Evolutionary conservation across 2,888 invertebrate genomes (phyloP), one percentile per base, ranked within the genome.

Genomic region (Micoletzkya japonica): DNA sequence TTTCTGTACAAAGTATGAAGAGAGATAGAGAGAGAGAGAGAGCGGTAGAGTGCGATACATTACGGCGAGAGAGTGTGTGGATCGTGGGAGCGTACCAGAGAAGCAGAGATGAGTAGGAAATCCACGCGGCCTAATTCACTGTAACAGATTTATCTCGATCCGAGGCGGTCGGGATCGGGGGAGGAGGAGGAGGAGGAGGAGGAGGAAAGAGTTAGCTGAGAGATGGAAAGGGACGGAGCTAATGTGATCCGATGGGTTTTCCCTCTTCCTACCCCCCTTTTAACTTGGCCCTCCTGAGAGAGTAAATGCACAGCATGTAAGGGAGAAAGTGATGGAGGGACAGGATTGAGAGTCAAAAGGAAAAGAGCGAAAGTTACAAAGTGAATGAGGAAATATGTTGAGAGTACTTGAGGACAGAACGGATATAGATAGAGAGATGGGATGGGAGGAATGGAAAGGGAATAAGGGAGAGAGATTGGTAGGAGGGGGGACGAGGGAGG

Each of bases 71-170:
- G 28, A 59, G 30, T 54, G 24, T 10, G 24, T 14, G 26, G 54
- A 24, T 54, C 26, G n/a, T 54, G 54, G 24, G 26, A 54, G 54
- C 10, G 14, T 10, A 14, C 10, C 10, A 44, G 44, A 44, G 10
- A 44, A 44, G 44, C 10, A 44, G 44, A 44, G 44, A 24, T 24
- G 24, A 52, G 39, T 66, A 54, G 54, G 54, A 66, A 66, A 54
- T 66, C 37, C 64, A 32, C 54, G 10, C 64, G 64, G 32, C 64
- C 64, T 54, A 66, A 66, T 66, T 66, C 64, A 54, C 37, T 54
- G 50, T 63, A 63, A 36, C 54, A 54, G 64, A 66, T 66, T 54
- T 36, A 37, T 20, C 24, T 28, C 57, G 58, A 4, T 3, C 10
- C n/a, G n/a, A 28, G 39, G 34, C 63, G 50, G 63, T 20, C 20